Conservation (phyloP, 2,888 invertebrate species). For the Ferrisia virgata region DNA sequence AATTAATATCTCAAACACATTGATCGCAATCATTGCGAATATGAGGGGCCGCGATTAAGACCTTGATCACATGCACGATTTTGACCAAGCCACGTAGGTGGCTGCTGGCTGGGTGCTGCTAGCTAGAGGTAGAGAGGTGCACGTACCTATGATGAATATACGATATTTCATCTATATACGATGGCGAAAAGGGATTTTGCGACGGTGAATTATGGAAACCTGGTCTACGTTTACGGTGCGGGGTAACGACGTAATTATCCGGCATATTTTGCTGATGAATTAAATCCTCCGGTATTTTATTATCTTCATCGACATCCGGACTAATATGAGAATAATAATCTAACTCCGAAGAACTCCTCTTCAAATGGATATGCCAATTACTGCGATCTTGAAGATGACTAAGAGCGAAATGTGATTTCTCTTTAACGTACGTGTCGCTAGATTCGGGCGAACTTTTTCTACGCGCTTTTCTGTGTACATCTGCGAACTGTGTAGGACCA, state of each 20-base stretch:
- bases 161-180: conserved; percentile 67
- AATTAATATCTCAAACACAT: not conserved
- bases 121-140: too few species aligned
- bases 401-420: conserved; percentile 11
- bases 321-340: conserved; percentile 49
- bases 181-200: conserved; percentile 78
- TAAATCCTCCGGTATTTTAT: conserved; percentile 63
- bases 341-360: conserved; percentile 50
- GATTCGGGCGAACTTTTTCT: conserved; percentile 46
- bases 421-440: conserved; percentile 22
- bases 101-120: too few species aligned
- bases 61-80: too few species aligned
- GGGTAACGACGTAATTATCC: conserved; percentile 82
- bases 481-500: conserved; percentile 48
- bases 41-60: too few species aligned
- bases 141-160: conserved; percentile 44
- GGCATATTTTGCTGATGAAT: conserved; percentile 70
- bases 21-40: too few species aligned
- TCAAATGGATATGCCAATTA: conserved; percentile 47
- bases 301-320: conserved; percentile 49
- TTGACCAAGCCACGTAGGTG: too few species aligned
- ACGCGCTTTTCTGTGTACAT: conserved; percentile 48
- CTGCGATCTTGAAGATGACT: conserved; percentile 34
- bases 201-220: conserved; percentile 85
- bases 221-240: conserved; percentile 79